Conservation (phyloP, 2,797 vertebrate genomes). For the Anabas testudineus region DNA sequence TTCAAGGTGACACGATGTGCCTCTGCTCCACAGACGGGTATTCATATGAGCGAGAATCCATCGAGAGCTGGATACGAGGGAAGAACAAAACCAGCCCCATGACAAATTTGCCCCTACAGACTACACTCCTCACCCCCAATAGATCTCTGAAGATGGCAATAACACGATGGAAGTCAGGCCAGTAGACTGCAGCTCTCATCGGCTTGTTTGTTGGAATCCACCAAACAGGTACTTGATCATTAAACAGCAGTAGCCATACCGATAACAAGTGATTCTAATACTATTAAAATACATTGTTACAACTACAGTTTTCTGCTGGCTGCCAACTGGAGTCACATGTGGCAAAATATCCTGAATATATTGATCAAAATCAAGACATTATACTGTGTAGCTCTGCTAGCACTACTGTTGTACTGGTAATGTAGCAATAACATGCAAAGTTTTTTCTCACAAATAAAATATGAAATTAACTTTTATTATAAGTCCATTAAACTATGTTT, state of each 20-base stretch:
- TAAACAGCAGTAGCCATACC: not conserved
- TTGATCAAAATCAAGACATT: not conserved
- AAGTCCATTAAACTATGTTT: no score
- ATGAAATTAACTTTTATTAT: not conserved
- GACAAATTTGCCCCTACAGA: slow-evolving; percentile 89
- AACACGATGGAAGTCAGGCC: slow-evolving; percentile 81
- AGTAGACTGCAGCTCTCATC: slow-evolving; percentile 29
- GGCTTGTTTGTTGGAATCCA: not conserved
- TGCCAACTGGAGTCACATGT: not conserved
- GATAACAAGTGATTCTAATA: slow-evolving; percentile 6
- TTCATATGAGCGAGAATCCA: slow-evolving; percentile 91
- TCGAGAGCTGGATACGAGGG: slow-evolving; percentile 89
- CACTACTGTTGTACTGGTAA: not conserved
- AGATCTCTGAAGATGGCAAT: slow-evolving; percentile 91
- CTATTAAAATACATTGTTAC: not conserved
- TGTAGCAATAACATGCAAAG: not conserved
- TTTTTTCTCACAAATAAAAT: not conserved
- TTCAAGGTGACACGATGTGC: not conserved
- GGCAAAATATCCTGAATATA: not conserved
- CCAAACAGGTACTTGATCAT: not conserved
- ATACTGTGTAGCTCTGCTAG: not conserved
- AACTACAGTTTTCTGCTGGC: not conserved
- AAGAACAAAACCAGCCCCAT: slow-evolving; percentile 90
- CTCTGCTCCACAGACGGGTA: slow-evolving; percentile 86
- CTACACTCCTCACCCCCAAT: slow-evolving; percentile 86